These are phyloP conservation scores for Octonoba sinensis DNA, from an alignment of 2,888 invertebrate species.

Conservation along the genomic window DNA sequence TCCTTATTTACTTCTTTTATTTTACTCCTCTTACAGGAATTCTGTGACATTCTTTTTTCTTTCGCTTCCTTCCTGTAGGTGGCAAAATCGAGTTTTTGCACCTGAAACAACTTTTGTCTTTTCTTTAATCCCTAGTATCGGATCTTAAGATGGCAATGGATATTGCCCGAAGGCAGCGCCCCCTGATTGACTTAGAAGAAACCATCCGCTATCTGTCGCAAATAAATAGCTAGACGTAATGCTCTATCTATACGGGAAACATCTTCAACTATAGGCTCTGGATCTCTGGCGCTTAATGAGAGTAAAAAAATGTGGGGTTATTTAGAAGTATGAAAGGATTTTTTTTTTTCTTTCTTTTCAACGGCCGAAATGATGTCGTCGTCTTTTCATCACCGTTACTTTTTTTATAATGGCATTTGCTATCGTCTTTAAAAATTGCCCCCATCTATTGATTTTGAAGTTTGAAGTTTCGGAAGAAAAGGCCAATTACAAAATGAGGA, in stretches of 20 bases:
- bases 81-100: conserved; percentile 32
- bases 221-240: conserved; percentile 15
- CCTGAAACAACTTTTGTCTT: conserved; percentile 35
- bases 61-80: conserved; percentile 9
- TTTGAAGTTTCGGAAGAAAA: no score
- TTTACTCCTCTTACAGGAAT: conserved; percentile 13
- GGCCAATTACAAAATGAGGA: no score
- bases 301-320: not conserved
- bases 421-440: no score
- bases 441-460: no score
- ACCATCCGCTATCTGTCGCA: conserved; percentile 21
- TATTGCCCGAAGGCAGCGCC: conserved; percentile 6
- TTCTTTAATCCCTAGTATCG: conserved; percentile 21
- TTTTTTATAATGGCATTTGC: no score
- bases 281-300: conserved; percentile 17
- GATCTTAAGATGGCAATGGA: conserved; percentile 26
- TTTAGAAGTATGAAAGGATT: not conserved
- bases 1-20: conserved; percentile 23
- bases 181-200: conserved; percentile 19
- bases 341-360: not conserved
- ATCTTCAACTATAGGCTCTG: no score
- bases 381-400: no score
- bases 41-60: conserved; percentile 15
- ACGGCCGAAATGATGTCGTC: not conserved
- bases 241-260: no score